Evolutionary conservation across 2,113 vertebrate species (phyloP), one percentile per base, ranked within the genome.

Genomic region (Vidua chalybeata): DNA sequence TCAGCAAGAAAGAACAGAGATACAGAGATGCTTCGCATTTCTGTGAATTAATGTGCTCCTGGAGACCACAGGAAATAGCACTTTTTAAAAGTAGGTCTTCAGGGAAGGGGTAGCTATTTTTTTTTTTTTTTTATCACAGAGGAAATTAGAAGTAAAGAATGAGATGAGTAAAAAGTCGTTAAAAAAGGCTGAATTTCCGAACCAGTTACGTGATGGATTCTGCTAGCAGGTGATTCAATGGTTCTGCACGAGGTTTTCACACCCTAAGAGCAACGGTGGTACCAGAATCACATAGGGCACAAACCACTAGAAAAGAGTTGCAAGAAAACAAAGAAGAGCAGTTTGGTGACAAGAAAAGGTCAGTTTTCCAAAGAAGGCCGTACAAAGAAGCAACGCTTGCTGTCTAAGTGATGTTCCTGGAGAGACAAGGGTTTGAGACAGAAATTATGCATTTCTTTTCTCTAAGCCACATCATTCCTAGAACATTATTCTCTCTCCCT

Each of bases 31-130:
- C 51, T 54, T 91, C 74, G 52, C 28, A 31, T 68, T 31, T 79
- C 75, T 86, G 11, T 35, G 15, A 45, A 45, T 94, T 37, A 46
- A 1, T 21, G n/a, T 41, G 21, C 73, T 72, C 54, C 20, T 68
- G 37, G 48, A 94, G 90, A 90, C 92, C 86, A 94, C 94, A 97
- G 96, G 96, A 97, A 96, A 90, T 61, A 28, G n/a, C 69, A 81
- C 56, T 55, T 93, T 37, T 56, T 5, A 58, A 62, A 78, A 88
- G 48, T 2, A 52, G 68, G 68, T 49, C 49, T 96, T 48, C 55
- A 3, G 23, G 31, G 49, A 52, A 72, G 21, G 75, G 64, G 35
- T 72, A 87, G 48, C 27, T 2, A 7, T 26, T 43, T 58, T 31
- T 24, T 24, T 68, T 54, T 24, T 6, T 4, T 15, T 4, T 31